These are phyloP conservation scores for Platysternon megacephalum DNA, from an alignment of 2,113 vertebrate genomes.

Conservation along the genomic window DNA sequence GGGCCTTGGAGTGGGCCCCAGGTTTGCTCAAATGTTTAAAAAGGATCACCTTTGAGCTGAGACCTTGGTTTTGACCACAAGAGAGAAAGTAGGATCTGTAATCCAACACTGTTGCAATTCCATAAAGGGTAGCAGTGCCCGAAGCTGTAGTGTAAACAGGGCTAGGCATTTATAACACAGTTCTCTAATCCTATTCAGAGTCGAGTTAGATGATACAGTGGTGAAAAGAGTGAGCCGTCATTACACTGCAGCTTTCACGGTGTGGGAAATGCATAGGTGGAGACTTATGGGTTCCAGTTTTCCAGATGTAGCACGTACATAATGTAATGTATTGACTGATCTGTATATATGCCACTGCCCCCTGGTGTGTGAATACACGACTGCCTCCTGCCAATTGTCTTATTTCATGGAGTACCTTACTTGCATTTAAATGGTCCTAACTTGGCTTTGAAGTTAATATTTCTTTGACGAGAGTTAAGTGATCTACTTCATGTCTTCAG, in stretches of 20 bases:
- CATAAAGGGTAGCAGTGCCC: not conserved
- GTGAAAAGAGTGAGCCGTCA: not conserved
- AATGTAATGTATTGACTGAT: fast-evolving
- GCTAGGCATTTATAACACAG: not conserved
- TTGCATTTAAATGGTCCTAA: slow-evolving; percentile 41
- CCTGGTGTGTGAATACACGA: not conserved
- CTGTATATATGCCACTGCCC: not conserved
- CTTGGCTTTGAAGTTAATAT: slow-evolving; percentile 52
- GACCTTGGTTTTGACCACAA: not conserved
- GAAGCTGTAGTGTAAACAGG: fast-evolving
- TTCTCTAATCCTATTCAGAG: not conserved
- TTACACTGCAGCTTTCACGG: not conserved
- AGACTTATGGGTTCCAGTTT: not conserved
- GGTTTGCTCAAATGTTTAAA: not conserved
- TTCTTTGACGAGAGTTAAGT: slow-evolving; percentile 24
- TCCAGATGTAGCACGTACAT: not conserved
- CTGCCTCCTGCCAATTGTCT: not conserved
- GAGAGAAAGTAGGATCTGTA: not conserved
- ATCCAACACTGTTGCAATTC: not conserved
- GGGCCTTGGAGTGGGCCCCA: not conserved
- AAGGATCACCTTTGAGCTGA: not conserved
- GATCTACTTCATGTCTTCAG: not conserved
- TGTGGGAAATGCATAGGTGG: not conserved
- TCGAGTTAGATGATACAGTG: not conserved
- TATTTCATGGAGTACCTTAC: not conserved